Base-by-base conservation (phyloP, 2,888 invertebrate species). In the Drosophila macrospina region DNA sequence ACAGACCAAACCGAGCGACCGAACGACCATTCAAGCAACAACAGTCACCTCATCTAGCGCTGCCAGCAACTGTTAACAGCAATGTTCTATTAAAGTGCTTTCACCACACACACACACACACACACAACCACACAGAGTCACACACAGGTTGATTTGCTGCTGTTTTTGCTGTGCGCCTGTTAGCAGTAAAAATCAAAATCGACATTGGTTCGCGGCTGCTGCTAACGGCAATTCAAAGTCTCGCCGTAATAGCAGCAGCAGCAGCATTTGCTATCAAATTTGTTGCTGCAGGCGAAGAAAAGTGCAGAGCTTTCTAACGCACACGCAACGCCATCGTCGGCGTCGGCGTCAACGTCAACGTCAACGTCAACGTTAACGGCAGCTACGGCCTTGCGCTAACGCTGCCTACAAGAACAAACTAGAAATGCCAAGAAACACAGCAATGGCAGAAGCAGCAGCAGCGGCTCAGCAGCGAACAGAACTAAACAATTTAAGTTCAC, bases 401-500 rank as follows among this genome's bases (percentile, higher is more conserved):
- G 13, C 45, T 45, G 5, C 7, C 41, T 28, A 69, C 42, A 55
- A 69, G 69, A 75, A 75, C 54, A 57, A 50, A 34, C 67, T 63
- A 75, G 68, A 76, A 76, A 61, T 50, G 52, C 45, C 48, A 60
- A 71, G 67, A 71, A 71, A 60, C 61, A 54, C 61, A 54, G 30
- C 36, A 11, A 24, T 57, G 24, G 5, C 7, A 20, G 32, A 48
- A 44, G 15, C 56, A 42, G 16, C n/a, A 36, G 51, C 34, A 50
- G 45, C 60, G 32, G 36, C 47, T 47, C 32, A 48, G 42, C 50
- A 69, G 62, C 70, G 65, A 62, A 61, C 70, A 67, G 66, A 69
- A 69, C 65, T 66, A 69, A 80, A 83, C 73, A 80, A 84, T 86
- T 82, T 82, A 83, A 86, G 85, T 83, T 83, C 78, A 83, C 74